Base-by-base conservation (phyloP, 2,888 invertebrate species). In the Amitus sp. region DNA sequence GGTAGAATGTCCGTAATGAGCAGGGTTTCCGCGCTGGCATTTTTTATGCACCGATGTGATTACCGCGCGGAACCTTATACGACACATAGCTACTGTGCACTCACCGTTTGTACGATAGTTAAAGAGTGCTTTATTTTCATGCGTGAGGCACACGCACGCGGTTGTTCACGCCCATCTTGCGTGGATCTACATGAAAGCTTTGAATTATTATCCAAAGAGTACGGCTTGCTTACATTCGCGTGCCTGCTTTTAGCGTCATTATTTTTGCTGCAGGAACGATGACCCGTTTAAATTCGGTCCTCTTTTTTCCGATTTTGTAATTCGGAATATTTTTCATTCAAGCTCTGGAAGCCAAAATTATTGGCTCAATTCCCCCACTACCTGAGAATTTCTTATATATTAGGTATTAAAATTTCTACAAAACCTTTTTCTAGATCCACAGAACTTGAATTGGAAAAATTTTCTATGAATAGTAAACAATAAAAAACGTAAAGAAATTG, bases 81-180 rank as follows among this genome's bases (percentile, higher is more conserved):
- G 50, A 43, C 49, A 20, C 45, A 12, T 30, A 4, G 58, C 62
- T 55, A 51, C 58, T 55, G 62, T 50, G 28, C 46, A 58, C 54
- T 54, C 58, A 54, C 58, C 57, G 62, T 62, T 62, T 58, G 62
- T 52, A 49, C 58, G 59, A 55, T 48, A 59, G 58, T 52, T 63
- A 48, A 63, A 52, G 58, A 45, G 54, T 48, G 51, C 52, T 63
- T 58, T 59, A 63, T 59, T 62, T 62, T 62, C 58, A 62, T 62
- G 62, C 62, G 58, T 55, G 55, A 51, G 63, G 55, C 63, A 55
- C 58, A 62, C 62, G 62, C 62, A 62, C 62, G 62, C 54, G 49
- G 56, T 7, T 23, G 23, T 37, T 30, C 13, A 37, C 37, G 37
- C 37, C 62, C 62, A 62, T 54, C 58, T 54, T 58, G 55, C 51